These are phyloP conservation scores for Zosterops japonicus DNA, from an alignment of 2,113 vertebrate genomes.

Conservation along the genomic window DNA sequence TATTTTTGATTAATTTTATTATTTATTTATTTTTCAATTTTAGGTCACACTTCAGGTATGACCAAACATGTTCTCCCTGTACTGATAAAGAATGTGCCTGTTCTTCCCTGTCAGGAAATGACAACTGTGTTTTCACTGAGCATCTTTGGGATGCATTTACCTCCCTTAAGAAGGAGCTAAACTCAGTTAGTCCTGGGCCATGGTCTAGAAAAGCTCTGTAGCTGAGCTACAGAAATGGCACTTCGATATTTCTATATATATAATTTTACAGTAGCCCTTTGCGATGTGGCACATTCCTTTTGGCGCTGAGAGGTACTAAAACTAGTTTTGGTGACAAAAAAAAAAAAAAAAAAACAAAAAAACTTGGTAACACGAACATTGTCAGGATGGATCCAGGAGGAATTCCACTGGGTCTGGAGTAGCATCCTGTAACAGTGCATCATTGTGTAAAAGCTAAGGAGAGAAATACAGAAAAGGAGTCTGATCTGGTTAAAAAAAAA, in stretches of 20 bases:
- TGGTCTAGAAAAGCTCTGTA: neutral
- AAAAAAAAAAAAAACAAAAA: too few relatives aligned
- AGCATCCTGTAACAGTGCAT: neutral
- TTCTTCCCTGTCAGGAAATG: neutral
- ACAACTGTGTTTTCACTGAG: neutral
- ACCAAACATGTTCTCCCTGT: neutral
- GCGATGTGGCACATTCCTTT: neutral
- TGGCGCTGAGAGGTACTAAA: neutral
- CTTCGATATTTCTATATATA: neutral
- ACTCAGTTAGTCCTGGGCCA: neutral
- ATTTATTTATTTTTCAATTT: neutral
- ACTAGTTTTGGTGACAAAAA: neutral
- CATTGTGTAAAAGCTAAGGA: neutral
- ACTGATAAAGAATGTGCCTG: neutral
- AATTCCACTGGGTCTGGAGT: neutral
- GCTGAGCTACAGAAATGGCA: neutral
- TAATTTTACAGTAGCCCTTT: neutral
- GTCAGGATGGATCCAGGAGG: neutral
- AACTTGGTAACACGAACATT: neutral
- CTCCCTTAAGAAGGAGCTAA: neutral
- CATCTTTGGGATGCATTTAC: neutral
- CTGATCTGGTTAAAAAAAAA: neutral
- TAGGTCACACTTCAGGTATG: neutral
- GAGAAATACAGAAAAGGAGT: neutral
- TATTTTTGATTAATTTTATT: neutral